phyloP scores from a whole-genome alignment of 2,113 vertebrate genomes.

The Narcine bancroftii region DNA sequence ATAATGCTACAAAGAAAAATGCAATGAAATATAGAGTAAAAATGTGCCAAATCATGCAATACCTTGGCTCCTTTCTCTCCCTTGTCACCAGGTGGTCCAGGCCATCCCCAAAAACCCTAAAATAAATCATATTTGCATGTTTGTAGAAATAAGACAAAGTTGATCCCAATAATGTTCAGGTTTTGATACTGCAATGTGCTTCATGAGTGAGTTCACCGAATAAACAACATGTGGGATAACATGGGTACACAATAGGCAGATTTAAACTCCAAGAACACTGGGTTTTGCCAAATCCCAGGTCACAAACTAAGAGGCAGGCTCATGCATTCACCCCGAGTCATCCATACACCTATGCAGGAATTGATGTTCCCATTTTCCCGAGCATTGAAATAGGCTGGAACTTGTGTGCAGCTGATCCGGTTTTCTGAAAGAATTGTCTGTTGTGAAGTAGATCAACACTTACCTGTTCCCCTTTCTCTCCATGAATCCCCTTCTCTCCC shows the following conservation, averaged over 20 bases:
- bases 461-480: constrained; percentile 79
- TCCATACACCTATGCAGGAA: too few species aligned
- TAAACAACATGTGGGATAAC: not conserved
- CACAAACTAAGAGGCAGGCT: not conserved
- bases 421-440: not conserved
- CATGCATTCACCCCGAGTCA: not conserved
- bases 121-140: constrained; percentile 1
- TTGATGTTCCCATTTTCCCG: not conserved
- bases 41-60: constrained; percentile 37
- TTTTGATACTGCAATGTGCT: constrained; percentile 7
- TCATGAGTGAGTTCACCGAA: not conserved
- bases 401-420: not conserved
- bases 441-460: constrained; percentile 38
- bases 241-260: not conserved
- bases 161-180: not conserved
- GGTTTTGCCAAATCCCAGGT: not conserved
- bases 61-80: constrained; percentile 73
- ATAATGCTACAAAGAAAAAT: too few species aligned
- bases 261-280: not conserved
- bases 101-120: constrained; percentile 64
- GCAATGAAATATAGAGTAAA: not conserved
- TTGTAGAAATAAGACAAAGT: not conserved
- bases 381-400: not conserved
- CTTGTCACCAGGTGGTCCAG: constrained; percentile 57
- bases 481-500: constrained; percentile 64